phyloP scores from a whole-genome alignment of 2,797 vertebrate genomes.

The Manis javanica region DNA sequence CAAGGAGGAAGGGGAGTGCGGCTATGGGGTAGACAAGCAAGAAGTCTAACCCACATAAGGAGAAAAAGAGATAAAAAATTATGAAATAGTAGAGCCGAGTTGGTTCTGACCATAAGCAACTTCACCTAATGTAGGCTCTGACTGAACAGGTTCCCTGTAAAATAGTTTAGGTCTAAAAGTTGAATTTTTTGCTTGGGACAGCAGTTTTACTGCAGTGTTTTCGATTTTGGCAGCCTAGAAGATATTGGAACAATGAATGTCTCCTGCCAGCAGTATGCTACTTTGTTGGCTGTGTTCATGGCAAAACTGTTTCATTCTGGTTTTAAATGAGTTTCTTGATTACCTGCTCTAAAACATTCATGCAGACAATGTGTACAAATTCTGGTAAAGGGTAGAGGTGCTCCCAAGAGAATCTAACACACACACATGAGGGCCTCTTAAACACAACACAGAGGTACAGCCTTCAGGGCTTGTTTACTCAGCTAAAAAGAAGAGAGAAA shows the following conservation, averaged over 20 bases:
- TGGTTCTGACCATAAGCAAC: background rate
- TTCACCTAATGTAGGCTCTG: background rate
- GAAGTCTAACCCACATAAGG: background rate
- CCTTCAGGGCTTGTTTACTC: background rate
- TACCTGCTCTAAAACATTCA: background rate
- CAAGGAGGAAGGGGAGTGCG: background rate
- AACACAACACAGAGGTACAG: background rate
- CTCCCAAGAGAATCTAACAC: background rate
- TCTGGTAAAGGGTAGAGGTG: background rate
- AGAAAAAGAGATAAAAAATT: background rate
- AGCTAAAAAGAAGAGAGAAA: background rate
- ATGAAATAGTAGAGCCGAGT: background rate
- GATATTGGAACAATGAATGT: background rate
- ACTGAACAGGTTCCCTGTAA: background rate
- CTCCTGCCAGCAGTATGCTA: background rate
- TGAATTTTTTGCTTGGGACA: background rate
- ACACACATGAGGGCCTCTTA: background rate
- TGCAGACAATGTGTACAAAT: background rate
- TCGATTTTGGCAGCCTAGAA: constrained; percentile 30
- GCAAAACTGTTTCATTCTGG: constrained; percentile 39
- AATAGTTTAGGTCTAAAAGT: background rate
- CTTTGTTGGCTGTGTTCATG: background rate
- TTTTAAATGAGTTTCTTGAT: constrained; percentile 7
- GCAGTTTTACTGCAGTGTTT: constrained; percentile 32
- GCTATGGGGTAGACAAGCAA: background rate